phyloP scores from a whole-genome alignment of 2,113 vertebrate genomes.

The Caloenas nicobarica region DNA sequence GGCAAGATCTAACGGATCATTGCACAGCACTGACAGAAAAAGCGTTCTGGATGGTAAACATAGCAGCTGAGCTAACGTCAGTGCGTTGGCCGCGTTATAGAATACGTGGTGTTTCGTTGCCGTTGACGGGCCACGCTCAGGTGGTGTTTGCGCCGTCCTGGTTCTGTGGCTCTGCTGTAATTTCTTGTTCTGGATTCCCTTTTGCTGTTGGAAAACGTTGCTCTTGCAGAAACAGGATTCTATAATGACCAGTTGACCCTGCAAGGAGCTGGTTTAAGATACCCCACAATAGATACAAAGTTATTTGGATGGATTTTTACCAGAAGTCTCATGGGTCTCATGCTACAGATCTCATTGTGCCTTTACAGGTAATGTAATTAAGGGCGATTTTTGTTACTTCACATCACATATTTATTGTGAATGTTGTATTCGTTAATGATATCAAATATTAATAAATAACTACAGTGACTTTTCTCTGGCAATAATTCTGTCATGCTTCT shows the following conservation, averaged over 20 bases:
- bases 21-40: accelerated
- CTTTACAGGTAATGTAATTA: neutral
- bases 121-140: neutral
- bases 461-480: neutral
- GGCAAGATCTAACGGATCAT: neutral
- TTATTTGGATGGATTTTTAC: neutral
- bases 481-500: neutral
- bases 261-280: neutral
- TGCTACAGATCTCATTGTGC: neutral
- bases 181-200: neutral
- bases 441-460: neutral
- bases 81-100: accelerated
- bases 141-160: accelerated
- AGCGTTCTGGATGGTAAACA: accelerated
- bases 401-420: accelerated
- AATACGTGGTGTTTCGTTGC: neutral
- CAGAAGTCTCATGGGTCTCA: neutral
- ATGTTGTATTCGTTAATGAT: neutral
- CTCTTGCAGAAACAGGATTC: neutral
- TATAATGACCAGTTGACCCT: accelerated
- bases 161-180: neutral
- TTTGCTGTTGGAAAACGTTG: neutral
- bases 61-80: accelerated
- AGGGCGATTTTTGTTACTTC: no score
- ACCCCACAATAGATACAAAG: accelerated